Conservation (phyloP, 2,888 invertebrate species). For the Ectobius pallidus region DNA sequence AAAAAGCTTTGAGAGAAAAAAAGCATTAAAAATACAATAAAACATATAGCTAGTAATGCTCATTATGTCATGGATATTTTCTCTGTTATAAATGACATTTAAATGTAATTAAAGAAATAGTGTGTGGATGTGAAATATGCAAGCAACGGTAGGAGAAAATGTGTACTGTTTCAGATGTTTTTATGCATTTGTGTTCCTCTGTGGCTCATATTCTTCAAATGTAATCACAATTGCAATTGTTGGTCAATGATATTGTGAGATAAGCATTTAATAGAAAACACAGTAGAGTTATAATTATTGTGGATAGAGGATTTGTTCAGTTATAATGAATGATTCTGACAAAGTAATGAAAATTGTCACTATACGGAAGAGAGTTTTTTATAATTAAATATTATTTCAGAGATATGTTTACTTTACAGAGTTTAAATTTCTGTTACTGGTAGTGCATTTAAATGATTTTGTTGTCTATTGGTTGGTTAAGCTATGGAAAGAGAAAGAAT, state of each 20-base stretch:
- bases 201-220: slow-evolving; percentile 1
- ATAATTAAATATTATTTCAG: background rate
- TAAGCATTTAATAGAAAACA: slow-evolving; percentile 19
- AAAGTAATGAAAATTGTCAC: background rate
- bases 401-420: background rate
- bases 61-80: background rate
- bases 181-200: slow-evolving; percentile 13
- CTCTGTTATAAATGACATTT: slow-evolving; percentile 22
- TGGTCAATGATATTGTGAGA: background rate
- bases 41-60: slow-evolving; percentile 18
- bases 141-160: background rate
- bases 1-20: slow-evolving; percentile 21
- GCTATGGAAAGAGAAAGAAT: background rate
- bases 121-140: background rate
- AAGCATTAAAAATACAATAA: background rate
- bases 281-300: background rate
- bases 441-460: background rate
- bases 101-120: slow-evolving; percentile 1
- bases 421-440: background rate
- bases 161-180: background rate
- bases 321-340: background rate
- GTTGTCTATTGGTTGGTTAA: background rate
- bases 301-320: background rate
- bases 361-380: background rate
- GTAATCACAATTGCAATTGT: slow-evolving; percentile 1